Conservation (phyloP, 2,888 invertebrate species). For the Pseudoips prasinana region DNA sequence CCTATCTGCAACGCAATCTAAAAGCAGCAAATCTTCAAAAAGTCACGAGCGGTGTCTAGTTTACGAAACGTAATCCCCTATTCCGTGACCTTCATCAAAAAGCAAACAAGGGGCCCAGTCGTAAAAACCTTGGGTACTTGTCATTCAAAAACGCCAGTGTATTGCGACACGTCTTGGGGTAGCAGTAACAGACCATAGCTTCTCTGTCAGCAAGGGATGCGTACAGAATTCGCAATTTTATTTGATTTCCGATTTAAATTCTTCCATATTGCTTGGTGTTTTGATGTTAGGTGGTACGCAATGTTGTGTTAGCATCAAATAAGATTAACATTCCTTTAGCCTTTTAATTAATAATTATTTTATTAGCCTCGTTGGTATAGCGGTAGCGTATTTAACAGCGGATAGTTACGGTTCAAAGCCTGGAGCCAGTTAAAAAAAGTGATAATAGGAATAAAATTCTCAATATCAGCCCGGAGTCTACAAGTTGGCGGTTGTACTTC, state of each 20-base stretch:
- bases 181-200: constrained; percentile 40
- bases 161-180: constrained; percentile 41
- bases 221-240: constrained; percentile 54
- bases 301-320: too few relatives aligned
- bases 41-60: constrained; percentile 5
- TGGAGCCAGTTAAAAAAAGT: too few relatives aligned
- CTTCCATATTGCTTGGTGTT: constrained; percentile 12
- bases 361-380: too few relatives aligned
- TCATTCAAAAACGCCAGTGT: constrained; percentile 52
- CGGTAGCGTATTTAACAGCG: too few relatives aligned
- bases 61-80: constrained; percentile 24
- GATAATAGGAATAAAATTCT: too few relatives aligned
- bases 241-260: constrained; percentile 58
- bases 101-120: constrained; percentile 46
- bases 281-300: constrained; percentile 18
- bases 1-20: too few relatives aligned
- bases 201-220: constrained; percentile 37
- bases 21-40: constrained; percentile 5
- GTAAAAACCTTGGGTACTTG: constrained; percentile 59
- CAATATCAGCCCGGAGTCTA: too few relatives aligned
- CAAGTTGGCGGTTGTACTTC: too few relatives aligned
- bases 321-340: too few relatives aligned
- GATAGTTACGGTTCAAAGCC: too few relatives aligned
- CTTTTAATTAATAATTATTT: too few relatives aligned
- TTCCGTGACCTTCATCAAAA: constrained; percentile 29